Percentiles rank a stretch among this genome's conserved stretches.
Evolutionary conservation across 1,140 invertebrate genomes (phyloP).

Genomic region (Aphis craccivora): DNA sequence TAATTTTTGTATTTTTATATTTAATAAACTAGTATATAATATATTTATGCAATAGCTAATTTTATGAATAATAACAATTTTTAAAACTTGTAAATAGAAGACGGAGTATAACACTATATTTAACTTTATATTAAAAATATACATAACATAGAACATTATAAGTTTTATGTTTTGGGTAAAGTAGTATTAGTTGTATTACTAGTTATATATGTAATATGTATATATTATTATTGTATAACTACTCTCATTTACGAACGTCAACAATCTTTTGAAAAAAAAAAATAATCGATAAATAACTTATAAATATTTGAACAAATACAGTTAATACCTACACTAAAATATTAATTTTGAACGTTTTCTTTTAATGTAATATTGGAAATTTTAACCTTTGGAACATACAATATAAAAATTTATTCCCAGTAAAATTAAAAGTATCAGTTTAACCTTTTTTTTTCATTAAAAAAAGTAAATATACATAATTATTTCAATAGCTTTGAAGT

Average conservation of each 20-base stretch:
- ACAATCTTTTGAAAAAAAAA: not conserved
- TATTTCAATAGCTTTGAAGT: not conserved
- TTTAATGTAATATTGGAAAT: not conserved
- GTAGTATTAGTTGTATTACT: not conserved
- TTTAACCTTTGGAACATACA: not conserved
- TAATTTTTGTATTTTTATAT: not conserved
- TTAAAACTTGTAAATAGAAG: not conserved
- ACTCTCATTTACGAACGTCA: not conserved
- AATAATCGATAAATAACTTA: not conserved
- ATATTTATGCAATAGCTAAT: not conserved
- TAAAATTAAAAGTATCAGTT: not conserved
- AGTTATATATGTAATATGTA: no score
- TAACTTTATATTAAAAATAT: no score
- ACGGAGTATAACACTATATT: not conserved
- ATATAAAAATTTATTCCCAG: not conserved
- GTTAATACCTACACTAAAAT: not conserved
- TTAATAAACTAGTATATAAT: not conserved
- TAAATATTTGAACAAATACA: not conserved
- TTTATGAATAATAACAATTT: not conserved
- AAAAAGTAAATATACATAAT: not conserved
- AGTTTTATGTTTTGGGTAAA: not conserved
- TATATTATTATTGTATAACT: not conserved
- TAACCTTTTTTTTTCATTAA: not conserved
- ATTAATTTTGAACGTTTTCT: not conserved
- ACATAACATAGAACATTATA: not conserved